Evolutionary conservation across 35 echinoderm and acorn worm genomes (phyloP).

Genomic region (Anneissia japonica): DNA sequence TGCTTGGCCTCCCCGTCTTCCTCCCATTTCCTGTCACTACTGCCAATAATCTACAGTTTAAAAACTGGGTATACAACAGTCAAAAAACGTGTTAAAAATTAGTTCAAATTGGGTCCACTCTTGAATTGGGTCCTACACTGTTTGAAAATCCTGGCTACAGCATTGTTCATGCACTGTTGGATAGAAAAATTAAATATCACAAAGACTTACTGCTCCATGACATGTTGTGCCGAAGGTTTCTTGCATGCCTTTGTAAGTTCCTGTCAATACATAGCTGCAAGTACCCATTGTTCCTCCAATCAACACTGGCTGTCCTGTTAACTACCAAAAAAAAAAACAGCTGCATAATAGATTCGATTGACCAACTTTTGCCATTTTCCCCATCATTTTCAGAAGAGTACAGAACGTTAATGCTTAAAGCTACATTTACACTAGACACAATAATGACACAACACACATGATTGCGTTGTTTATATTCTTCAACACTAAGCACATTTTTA

Average conservation of each 20-base stretch:
- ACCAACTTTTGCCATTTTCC: too few species aligned
- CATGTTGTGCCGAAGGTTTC: conserved; percentile 94
- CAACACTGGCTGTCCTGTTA: conserved; percentile 91
- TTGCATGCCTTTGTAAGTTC: conserved; percentile 81
- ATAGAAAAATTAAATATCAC: neutral
- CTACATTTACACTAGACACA: too few species aligned
- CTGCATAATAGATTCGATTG: neutral
- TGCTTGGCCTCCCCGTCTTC: too few species aligned
- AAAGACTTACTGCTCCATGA: conserved; percentile 87
- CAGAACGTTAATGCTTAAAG: too few species aligned
- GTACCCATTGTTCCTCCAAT: conserved; percentile 99
- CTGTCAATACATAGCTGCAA: conserved; percentile 93
- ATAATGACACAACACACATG: too few species aligned
- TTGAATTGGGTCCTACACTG: too few species aligned
- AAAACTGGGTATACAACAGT: neutral
- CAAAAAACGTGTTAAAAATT: neutral
- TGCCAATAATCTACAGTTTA: neutral
- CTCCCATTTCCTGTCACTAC: neutral
- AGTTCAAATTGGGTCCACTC: neutral
- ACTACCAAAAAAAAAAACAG: conserved; percentile 23
- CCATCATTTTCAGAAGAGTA: too few species aligned
- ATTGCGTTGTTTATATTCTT: too few species aligned
- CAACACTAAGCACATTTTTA: too few species aligned
- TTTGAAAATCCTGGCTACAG: too few species aligned
- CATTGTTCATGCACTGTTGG: too few species aligned